These are phyloP conservation scores for Siniperca scherzeri DNA, from an alignment of 2,797 vertebrate species.

Conservation along the genomic window DNA sequence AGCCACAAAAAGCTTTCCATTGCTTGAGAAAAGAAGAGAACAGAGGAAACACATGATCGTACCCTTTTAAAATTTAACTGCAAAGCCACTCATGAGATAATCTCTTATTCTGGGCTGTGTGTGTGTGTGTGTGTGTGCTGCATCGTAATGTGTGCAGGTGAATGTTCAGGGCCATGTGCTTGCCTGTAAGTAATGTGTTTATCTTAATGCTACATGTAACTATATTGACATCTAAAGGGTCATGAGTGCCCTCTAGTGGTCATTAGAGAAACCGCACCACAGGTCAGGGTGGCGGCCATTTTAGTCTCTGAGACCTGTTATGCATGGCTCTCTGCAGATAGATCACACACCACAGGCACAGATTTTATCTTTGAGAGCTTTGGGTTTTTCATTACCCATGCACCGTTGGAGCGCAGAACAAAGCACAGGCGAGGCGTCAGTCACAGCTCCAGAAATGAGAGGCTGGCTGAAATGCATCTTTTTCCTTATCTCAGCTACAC, in stretches of 20 bases:
- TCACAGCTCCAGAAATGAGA: conserved; percentile 7
- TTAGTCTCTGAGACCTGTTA: conserved; percentile 58
- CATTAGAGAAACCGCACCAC: conserved; percentile 30
- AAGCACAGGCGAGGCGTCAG: not conserved
- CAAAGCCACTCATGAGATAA: not conserved
- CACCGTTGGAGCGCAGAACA: conserved; percentile 7
- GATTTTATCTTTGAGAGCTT: conserved; percentile 7
- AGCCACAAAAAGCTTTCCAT: not conserved
- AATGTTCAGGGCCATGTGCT: not conserved
- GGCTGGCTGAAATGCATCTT: not conserved
- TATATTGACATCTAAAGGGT: conserved; percentile 23
- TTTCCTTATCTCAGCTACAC: conserved; percentile 14
- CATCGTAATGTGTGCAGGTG: not conserved
- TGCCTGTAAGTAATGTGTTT: not conserved
- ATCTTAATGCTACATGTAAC: not conserved
- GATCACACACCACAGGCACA: conserved; percentile 33
- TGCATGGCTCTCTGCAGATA: conserved; percentile 44
- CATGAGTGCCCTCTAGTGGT: conserved; percentile 68
- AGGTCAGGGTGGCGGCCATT: conserved; percentile 77
- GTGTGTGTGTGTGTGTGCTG: not conserved
- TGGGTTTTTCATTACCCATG: not conserved
- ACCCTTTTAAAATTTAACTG: not conserved
- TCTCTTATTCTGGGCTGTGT: not conserved
- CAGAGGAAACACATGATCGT: not conserved
- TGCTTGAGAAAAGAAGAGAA: not conserved